Percentiles rank a stretch among this genome's conserved stretches.
Conservation (phyloP, 2,888 invertebrate genomes). For the Gastrophysa polygoni region DNA sequence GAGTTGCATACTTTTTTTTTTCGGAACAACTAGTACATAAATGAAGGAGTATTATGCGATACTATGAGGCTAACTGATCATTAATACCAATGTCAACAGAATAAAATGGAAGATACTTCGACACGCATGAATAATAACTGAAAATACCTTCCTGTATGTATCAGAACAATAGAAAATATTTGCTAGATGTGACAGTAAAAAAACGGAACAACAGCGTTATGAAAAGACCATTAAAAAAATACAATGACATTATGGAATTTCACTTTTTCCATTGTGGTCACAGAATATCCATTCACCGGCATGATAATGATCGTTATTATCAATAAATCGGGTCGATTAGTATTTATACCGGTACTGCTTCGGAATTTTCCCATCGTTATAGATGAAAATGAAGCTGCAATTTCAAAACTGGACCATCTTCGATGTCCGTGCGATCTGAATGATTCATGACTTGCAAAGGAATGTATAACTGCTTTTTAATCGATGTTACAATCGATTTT, state of each 20-base stretch:
- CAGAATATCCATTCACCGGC: not conserved
- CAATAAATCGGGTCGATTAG: not conserved
- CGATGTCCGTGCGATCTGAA: not conserved
- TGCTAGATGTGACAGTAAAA: too few relatives aligned
- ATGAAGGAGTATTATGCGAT: too few relatives aligned
- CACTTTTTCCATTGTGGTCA: not conserved
- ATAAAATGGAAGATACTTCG: too few relatives aligned
- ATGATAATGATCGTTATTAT: not conserved
- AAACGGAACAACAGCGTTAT: too few relatives aligned
- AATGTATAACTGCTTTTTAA: slow-evolving; percentile 20
- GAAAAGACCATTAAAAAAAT: not conserved
- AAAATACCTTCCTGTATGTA: too few relatives aligned
- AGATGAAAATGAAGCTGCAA: slow-evolving; percentile 6
- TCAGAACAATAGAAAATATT: too few relatives aligned
- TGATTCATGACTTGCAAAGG: slow-evolving; percentile 15
- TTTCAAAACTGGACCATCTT: slow-evolving; percentile 12
- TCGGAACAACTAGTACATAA: too few relatives aligned
- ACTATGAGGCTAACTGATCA: too few relatives aligned
- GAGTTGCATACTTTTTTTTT: too few relatives aligned
- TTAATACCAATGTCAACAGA: too few relatives aligned
- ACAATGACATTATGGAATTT: not conserved
- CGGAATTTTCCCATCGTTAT: slow-evolving; percentile 17
- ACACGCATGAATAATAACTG: too few relatives aligned
- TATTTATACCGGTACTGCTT: not conserved
- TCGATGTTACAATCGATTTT: not conserved